Base-by-base conservation (phyloP, 2,113 vertebrate species). In the Psilopogon haemacephalus region DNA sequence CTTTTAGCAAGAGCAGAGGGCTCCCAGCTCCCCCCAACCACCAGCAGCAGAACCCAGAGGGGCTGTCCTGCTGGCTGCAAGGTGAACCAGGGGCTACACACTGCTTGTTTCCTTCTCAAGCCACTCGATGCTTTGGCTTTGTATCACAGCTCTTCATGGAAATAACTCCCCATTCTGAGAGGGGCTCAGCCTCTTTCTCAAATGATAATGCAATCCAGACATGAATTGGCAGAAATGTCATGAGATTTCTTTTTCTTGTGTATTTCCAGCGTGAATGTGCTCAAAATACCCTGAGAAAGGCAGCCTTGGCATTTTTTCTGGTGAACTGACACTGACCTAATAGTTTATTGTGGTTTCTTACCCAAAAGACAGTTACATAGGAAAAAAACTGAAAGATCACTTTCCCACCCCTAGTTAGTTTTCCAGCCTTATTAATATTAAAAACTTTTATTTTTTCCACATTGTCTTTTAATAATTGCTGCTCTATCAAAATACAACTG, bases 211-310 rank as follows among this genome's bases (percentile, higher is more conserved):
- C 69, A 91, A 95, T 95, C 91, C 93, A 94, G 95, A 96, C 84
- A 33, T 91, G 78, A 94, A 93, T 89, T 96, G 94, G 89, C 89
- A 94, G 89, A 95, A 95, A 95, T 91, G 77, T 89, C 95, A 93
- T 96, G 96, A 95, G 93, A 95, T 72, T 95, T 94, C 85, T 95
- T 88, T 78, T 91, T 94, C 65, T 89, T 91, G 87, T 0, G 65
- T 89, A 80, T 96, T 96, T 96, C 91, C 95, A 96, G 87, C 77
- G 32, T 5, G 26, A 93, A 94, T n/a, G 56, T 5, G 13, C 94
- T 92, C 84, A 94, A 96, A 96, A 94, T 94, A 96, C 20, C 91
- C 89, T 96, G 94, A 95, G 95, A 95, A 95, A 96, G 79, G 65
- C 89, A 94, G 93, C 56, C 79, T 88, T 91, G 91, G 91, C 87